Conservation (phyloP, 2,113 vertebrate genomes). For the Fukomys damarensis region DNA sequence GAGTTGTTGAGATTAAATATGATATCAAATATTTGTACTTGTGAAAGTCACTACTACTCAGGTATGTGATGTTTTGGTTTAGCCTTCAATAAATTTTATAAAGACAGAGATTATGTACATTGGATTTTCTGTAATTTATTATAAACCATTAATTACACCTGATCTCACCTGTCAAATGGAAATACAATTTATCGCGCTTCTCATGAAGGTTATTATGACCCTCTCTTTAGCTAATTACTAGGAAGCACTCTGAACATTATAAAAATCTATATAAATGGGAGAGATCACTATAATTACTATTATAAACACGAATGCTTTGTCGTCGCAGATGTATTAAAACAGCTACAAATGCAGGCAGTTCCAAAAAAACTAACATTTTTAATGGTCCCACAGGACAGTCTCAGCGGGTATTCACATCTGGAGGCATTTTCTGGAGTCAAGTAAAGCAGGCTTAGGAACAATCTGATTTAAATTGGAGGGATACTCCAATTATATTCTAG, state of each 20-base stretch:
- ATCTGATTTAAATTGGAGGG: background rate
- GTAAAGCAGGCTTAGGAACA: background rate
- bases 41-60: background rate
- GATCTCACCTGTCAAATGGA: conserved; percentile 6
- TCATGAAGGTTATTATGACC: background rate
- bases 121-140: background rate
- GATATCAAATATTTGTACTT: background rate
- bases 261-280: background rate
- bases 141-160: conserved; percentile 1
- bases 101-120: conserved; percentile 31
- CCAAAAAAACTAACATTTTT: conserved; percentile 28
- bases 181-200: background rate
- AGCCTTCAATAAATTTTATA: background rate
- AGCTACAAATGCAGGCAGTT: background rate
- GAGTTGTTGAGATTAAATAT: background rate
- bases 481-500: background rate
- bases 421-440: background rate
- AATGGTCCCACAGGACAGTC: background rate
- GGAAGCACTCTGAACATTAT: background rate
- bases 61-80: conserved; percentile 36
- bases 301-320: background rate
- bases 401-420: background rate
- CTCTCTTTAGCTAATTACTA: background rate
- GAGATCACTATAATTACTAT: background rate
- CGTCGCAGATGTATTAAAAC: background rate